Conservation (phyloP, 1,140 invertebrate genomes). For the Metaphire vulgaris region DNA sequence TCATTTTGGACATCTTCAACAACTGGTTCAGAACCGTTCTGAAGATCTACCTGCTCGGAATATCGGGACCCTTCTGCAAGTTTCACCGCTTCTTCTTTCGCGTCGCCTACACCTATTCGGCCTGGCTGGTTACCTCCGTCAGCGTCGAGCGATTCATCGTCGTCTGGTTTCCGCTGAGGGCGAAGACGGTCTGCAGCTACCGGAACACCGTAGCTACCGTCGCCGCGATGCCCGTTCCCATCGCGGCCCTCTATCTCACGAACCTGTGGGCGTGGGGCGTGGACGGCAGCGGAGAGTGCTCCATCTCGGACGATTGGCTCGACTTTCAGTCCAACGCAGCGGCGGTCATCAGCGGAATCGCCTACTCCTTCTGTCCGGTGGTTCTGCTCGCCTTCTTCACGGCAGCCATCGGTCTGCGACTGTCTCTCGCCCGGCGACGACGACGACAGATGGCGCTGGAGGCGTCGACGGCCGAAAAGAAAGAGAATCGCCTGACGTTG, state of each 20-base stretch:
- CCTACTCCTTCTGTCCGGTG: neutral
- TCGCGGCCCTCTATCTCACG: neutral
- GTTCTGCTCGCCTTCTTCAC: neutral
- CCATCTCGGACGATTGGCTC: no score
- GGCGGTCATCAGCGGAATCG: neutral
- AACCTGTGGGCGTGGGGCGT: neutral
- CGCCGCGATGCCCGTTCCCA: neutral
- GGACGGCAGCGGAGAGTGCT: neutral
- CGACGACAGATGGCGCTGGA: neutral
- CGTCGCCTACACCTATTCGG: neutral
- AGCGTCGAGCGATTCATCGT: constrained; percentile 5
- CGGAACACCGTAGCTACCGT: neutral
- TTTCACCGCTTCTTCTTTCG: constrained; percentile 9
- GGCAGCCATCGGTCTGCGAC: neutral
- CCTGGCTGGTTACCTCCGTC: neutral
- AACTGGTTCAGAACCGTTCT: constrained; percentile 4
- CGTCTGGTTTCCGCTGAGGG: no score
- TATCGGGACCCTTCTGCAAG: constrained; percentile 7
- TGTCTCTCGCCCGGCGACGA: neutral
- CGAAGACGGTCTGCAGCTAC: neutral
- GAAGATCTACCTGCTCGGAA: constrained; percentile 1
- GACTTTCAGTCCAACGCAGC: neutral
- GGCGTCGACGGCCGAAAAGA: neutral
- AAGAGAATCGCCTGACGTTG: neutral
- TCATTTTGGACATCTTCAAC: constrained; percentile 6